Evolutionary conservation across 2,113 vertebrate species (phyloP).

Genomic region (Xenotilapia longispinis): DNA sequence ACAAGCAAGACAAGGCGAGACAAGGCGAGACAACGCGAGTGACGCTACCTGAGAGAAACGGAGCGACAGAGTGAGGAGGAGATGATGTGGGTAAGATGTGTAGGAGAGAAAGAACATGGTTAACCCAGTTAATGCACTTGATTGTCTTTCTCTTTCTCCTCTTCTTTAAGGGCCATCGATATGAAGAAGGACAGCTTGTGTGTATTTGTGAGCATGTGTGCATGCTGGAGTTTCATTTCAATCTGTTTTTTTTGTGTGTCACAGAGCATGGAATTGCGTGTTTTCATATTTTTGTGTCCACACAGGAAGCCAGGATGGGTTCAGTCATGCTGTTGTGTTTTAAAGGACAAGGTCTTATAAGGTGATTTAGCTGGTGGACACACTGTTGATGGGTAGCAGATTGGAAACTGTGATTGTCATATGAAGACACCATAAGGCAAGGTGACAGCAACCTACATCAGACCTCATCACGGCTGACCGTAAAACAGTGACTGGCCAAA

Average conservation of each 20-base stretch:
- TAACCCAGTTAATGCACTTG: conserved; percentile 10
- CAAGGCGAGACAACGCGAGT: not conserved
- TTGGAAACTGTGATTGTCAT: not conserved
- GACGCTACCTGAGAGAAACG: not conserved
- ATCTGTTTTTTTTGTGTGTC: not conserved
- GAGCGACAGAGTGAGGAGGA: not conserved
- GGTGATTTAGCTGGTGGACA: not conserved
- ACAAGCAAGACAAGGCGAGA: not conserved
- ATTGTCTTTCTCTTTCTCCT: not conserved
- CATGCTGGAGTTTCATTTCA: not conserved
- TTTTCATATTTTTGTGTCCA: not conserved
- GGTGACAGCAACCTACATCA: not conserved
- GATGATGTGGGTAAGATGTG: not conserved
- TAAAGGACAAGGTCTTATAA: not conserved
- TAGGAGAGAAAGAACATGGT: not conserved
- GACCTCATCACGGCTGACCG: not conserved
- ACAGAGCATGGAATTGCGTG: not conserved
- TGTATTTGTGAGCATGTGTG: not conserved
- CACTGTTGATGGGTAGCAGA: not conserved
- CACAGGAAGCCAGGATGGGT: not conserved
- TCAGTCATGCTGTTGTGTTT: not conserved
- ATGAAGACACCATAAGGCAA: not conserved
- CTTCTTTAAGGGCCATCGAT: not conserved
- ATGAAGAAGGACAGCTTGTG: not conserved
- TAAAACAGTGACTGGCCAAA: not conserved